Conservation (phyloP, 2,113 vertebrate genomes). For the Falco punctatus region DNA sequence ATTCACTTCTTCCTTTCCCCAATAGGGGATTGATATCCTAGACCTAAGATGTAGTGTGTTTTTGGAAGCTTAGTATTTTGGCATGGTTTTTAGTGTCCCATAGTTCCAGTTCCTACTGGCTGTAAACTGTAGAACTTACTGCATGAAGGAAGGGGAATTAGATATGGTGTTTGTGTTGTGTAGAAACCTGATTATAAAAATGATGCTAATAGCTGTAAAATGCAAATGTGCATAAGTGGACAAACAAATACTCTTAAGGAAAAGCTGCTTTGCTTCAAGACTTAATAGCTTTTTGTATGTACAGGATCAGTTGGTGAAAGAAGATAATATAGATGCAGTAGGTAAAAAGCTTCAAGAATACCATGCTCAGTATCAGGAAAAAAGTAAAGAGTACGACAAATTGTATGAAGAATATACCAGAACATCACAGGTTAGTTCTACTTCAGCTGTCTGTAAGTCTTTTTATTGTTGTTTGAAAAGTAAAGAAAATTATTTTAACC, state of each 20-base stretch:
- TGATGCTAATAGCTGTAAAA: background rate
- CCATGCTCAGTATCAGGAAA: conserved; percentile 92
- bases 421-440: conserved; percentile 87
- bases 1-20: background rate
- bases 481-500: background rate
- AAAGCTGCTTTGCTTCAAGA: conserved; percentile 34
- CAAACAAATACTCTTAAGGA: background rate
- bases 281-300: conserved; percentile 35
- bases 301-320: conserved; percentile 87
- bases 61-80: background rate
- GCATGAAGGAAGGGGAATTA: background rate
- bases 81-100: background rate
- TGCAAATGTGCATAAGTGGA: background rate
- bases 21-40: background rate
- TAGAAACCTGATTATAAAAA: background rate
- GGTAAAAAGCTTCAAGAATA: conserved; percentile 94
- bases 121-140: background rate
- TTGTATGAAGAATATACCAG: conserved; percentile 93
- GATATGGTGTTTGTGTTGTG: background rate
- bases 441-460: conserved; percentile 4
- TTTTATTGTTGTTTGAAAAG: background rate
- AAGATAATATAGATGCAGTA: conserved; percentile 90
- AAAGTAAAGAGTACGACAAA: conserved; percentile 91
- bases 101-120: background rate
- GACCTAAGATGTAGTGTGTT: background rate